Conservation (phyloP, 2,797 vertebrate species). For the Bradypodion ventrale region DNA sequence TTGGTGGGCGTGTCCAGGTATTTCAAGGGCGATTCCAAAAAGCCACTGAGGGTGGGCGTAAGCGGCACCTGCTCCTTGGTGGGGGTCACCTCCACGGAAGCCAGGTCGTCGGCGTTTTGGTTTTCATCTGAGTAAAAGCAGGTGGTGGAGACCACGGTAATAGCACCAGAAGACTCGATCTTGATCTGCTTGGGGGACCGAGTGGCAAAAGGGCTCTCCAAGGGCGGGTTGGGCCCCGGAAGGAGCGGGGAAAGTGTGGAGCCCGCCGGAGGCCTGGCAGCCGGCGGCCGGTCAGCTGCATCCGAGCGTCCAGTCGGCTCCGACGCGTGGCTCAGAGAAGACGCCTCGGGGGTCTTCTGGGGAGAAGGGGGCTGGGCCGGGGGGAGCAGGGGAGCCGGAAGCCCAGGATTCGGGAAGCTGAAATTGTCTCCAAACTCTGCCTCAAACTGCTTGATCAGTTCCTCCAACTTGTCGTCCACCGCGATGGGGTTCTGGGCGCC, state of each 20-base stretch:
- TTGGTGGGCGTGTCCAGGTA: slow-evolving; percentile 95
- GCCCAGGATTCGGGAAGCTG: slow-evolving; percentile 66
- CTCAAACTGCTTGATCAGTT: slow-evolving; percentile 94
- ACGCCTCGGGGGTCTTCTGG: slow-evolving; percentile 35
- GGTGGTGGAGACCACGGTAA: slow-evolving; percentile 94
- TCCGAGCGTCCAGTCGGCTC: background rate
- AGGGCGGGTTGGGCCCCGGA: slow-evolving; percentile 66
- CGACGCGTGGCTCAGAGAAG: slow-evolving; percentile 36
- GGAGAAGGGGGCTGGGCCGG: slow-evolving; percentile 63
- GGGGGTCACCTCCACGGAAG: slow-evolving; percentile 83
- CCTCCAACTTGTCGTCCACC: slow-evolving; percentile 92
- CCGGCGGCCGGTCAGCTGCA: background rate
- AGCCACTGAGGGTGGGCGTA: slow-evolving; percentile 91
- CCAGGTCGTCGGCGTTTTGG: slow-evolving; percentile 53
- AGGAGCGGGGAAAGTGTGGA: slow-evolving; percentile 38
- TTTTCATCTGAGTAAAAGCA: slow-evolving; percentile 84
- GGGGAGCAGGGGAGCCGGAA: slow-evolving; percentile 57
- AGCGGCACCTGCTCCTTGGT: slow-evolving; percentile 87
- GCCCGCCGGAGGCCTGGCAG: slow-evolving; percentile 2
- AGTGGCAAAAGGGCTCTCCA: slow-evolving; percentile 78
- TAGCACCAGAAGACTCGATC: slow-evolving; percentile 89
- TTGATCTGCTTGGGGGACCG: slow-evolving; percentile 92
- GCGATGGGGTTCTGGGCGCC: slow-evolving; percentile 71
- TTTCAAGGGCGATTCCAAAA: slow-evolving; percentile 93
- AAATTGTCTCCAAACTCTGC: slow-evolving; percentile 90